phyloP scores from a whole-genome alignment of 2,888 invertebrate genomes.

The Pemphredon lugubris region DNA sequence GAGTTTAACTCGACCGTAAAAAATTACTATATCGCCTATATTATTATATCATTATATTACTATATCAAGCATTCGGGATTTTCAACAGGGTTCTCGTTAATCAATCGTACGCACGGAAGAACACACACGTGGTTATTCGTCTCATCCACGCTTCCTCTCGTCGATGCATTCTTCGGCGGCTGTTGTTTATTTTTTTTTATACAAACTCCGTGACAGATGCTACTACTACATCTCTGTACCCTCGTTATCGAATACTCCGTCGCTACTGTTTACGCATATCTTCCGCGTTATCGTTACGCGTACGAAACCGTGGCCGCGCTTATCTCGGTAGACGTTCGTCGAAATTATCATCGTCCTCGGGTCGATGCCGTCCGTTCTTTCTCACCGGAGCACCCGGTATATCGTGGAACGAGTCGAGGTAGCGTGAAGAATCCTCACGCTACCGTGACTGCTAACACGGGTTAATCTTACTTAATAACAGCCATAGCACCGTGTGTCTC shows the following conservation, averaged over 20 bases:
- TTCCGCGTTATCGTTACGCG: constrained; percentile 51
- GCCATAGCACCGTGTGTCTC: constrained; percentile 50
- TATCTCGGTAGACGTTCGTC: constrained; percentile 31
- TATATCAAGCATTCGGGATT: too few relatives aligned
- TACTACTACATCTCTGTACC: too few relatives aligned
- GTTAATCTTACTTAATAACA: constrained; percentile 67
- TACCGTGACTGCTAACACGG: constrained; percentile 66
- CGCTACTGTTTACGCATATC: constrained; percentile 66
- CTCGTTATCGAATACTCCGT: constrained; percentile 52
- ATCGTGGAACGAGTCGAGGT: constrained; percentile 37
- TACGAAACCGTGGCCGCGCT: constrained; percentile 21
- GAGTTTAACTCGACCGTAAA: constrained; percentile 36
- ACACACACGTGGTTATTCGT: constrained; percentile 35
- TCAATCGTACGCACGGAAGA: too few relatives aligned
- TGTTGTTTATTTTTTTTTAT: constrained; percentile 37
- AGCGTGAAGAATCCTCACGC: constrained; percentile 62
- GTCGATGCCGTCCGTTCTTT: background rate
- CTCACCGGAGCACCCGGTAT: constrained; percentile 52
- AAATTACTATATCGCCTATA: constrained; percentile 30
- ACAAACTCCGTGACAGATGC: constrained; percentile 5
- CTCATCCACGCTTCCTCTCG: constrained; percentile 16
- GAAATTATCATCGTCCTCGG: constrained; percentile 8
- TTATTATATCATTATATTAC: too few relatives aligned
- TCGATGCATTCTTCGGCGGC: background rate
- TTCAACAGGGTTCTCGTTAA: too few relatives aligned